Conservation (phyloP, 2,113 vertebrate species). For the Neomonachus schauinslandi region DNA sequence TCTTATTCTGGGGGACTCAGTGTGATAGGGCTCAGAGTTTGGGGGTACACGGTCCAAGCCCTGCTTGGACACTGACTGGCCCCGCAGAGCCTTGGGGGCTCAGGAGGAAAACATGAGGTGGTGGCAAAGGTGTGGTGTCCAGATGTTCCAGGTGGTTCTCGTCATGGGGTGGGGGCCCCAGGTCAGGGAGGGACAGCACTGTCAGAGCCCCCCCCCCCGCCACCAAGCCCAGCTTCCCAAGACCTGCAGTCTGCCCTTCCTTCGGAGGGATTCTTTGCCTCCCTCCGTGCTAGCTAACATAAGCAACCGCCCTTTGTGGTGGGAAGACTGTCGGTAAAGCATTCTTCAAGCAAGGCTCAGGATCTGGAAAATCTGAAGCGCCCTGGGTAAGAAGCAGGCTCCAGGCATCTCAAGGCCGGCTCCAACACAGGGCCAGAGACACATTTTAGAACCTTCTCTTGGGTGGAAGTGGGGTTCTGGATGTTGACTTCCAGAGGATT, state of each 20-base stretch:
- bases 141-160: not conserved
- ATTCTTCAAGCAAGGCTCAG: not conserved
- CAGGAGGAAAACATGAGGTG: not conserved
- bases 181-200: constrained; percentile 14
- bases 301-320: not conserved
- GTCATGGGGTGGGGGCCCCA: accelerated
- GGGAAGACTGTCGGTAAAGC: not conserved
- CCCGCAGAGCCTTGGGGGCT: not conserved
- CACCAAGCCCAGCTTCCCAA: not conserved
- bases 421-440: accelerated
- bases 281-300: accelerated
- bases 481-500: not conserved
- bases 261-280: not conserved
- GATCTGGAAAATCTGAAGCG: not conserved
- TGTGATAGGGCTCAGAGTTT: accelerated
- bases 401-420: not conserved
- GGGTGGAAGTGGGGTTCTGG: not conserved
- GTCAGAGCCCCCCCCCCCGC: not conserved
- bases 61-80: not conserved
- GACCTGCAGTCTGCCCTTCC: not conserved
- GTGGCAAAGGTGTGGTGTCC: accelerated
- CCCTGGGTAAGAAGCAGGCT: not conserved
- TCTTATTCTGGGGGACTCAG: not conserved
- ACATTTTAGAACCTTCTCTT: accelerated
- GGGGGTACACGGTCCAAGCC: accelerated